Evolutionary conservation across 2,888 invertebrate species (phyloP).

Genomic region (Polia nebulosa): DNA sequence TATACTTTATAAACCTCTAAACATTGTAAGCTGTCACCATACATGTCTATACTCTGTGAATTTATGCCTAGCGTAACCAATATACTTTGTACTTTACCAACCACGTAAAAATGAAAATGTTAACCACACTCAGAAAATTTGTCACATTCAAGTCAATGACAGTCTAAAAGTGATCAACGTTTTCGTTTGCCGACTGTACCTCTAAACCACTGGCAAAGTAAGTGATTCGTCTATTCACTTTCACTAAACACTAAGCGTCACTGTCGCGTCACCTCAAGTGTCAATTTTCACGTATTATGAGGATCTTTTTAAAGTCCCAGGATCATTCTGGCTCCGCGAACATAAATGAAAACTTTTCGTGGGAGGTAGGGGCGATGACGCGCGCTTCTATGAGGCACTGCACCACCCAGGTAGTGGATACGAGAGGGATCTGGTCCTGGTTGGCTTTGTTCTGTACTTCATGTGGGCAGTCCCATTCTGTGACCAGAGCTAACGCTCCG

Average conservation of each 20-base stretch:
- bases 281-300: constrained; percentile 89
- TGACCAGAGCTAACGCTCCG: constrained; percentile 90
- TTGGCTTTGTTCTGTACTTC: constrained; percentile 90
- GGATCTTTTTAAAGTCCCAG: constrained; percentile 88
- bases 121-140: not conserved
- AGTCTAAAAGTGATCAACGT: constrained; percentile 1
- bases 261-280: constrained; percentile 77
- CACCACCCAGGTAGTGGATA: constrained; percentile 93
- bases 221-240: constrained; percentile 54
- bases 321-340: constrained; percentile 90
- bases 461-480: constrained; percentile 92
- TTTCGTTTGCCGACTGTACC: not conserved
- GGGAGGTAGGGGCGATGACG: constrained; percentile 85
- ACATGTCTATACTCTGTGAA: constrained; percentile 25
- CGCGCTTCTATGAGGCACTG: constrained; percentile 93
- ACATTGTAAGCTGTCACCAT: constrained; percentile 29
- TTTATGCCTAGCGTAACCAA: constrained; percentile 34
- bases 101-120: constrained; percentile 21
- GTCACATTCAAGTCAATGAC: not conserved
- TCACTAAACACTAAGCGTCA: constrained; percentile 69
- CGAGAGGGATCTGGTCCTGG: constrained; percentile 91
- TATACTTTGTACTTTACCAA: constrained; percentile 58
- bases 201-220: constrained; percentile 31
- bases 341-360: constrained; percentile 90
- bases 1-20: constrained; percentile 15